Percentiles rank a stretch among this genome's conserved stretches.
These are phyloP conservation scores for Hypocryptadius cinnamomeus DNA, from an alignment of 2,113 vertebrate species.

Conservation along the genomic window DNA sequence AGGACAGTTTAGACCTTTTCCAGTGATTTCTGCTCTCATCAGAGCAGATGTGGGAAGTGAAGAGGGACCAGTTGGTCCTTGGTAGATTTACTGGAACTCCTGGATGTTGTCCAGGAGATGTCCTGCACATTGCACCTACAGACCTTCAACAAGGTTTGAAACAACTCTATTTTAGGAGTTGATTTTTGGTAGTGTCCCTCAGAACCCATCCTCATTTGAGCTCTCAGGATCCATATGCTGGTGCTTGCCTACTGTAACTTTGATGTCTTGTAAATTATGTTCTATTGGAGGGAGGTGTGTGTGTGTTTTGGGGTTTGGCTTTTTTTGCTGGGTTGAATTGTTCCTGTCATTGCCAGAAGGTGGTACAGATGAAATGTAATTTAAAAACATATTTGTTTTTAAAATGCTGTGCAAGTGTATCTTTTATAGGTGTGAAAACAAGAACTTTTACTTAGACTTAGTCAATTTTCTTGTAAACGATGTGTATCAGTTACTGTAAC, in stretches of 20 bases:
- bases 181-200: neutral
- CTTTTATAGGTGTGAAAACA: neutral
- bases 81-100: neutral
- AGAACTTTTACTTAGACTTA: neutral
- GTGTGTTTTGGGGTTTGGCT: rapidly evolving
- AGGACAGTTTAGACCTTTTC: neutral
- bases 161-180: neutral
- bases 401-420: neutral
- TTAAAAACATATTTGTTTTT: neutral
- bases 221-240: neutral
- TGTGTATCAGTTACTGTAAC: neutral
- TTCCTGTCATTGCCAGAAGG: neutral
- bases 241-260: neutral
- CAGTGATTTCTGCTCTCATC: neutral
- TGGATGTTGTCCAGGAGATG: neutral
- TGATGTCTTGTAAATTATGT: neutral
- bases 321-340: neutral
- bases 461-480: neutral
- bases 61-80: neutral
- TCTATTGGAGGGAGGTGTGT: rapidly evolving
- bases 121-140: neutral
- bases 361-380: neutral
- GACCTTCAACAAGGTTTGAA: neutral
- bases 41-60: neutral
- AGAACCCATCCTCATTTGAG: neutral